A percentile compares a stretch with the other conserved stretches of the same genome.
Conservation (phyloP, 2,888 invertebrate genomes). For the Teinopalpus imperialis region DNA sequence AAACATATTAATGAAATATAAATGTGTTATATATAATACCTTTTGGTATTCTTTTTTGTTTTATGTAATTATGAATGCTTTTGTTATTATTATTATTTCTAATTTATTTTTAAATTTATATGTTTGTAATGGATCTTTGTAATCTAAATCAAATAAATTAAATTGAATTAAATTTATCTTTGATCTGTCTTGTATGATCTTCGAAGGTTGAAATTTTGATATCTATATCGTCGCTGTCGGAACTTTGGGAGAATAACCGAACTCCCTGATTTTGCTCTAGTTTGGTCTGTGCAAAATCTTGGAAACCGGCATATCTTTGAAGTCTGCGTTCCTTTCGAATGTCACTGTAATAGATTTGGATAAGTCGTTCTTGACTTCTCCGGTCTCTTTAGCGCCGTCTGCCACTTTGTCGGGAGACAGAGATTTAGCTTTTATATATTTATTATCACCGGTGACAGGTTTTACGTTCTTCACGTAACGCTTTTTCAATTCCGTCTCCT, state of each 20-base stretch:
- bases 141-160: too few relatives aligned
- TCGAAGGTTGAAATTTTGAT: conserved; percentile 59
- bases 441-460: conserved; percentile 57
- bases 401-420: conserved; percentile 62
- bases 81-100: too few relatives aligned
- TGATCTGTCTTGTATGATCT: conserved; percentile 65
- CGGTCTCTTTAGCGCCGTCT: conserved; percentile 52
- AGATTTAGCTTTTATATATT: conserved; percentile 70
- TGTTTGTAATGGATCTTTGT: too few relatives aligned
- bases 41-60: too few relatives aligned
- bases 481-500: conserved; percentile 50
- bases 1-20: too few relatives aligned
- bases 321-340: conserved; percentile 6
- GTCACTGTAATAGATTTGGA: conserved; percentile 27
- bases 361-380: conserved; percentile 9
- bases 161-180: too few relatives aligned
- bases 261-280: conserved; percentile 74
- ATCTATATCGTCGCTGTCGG: conserved; percentile 88
- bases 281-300: conserved; percentile 64
- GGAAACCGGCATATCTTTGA: conserved; percentile 5
- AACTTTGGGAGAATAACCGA: conserved; percentile 75
- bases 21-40: too few relatives aligned
- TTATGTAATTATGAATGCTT: too few relatives aligned
- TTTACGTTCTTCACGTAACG: conserved; percentile 70
- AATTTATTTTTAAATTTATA: too few relatives aligned